Evolutionary conservation across 64 coral and sea anemone genomes (phyloP).

Genomic region (Stichodactyla mertensii): DNA sequence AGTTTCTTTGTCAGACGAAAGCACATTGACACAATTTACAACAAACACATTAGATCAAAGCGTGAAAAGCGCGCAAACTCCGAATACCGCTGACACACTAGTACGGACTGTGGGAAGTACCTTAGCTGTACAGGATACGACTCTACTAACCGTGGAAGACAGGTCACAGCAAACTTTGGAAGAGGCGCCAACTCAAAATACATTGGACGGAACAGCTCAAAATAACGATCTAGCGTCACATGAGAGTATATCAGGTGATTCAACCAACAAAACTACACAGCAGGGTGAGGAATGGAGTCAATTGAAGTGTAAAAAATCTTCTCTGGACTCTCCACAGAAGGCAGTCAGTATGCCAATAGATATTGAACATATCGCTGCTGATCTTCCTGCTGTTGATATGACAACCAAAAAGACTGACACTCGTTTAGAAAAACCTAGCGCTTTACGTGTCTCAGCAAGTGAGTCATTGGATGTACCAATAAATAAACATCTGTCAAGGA

Average conservation of each 20-base stretch:
- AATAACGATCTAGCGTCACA: no score
- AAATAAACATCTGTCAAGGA: not conserved
- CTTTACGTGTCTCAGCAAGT: not conserved
- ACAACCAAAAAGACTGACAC: not conserved
- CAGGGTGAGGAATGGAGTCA: not conserved
- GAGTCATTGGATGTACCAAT: not conserved
- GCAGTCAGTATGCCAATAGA: not conserved
- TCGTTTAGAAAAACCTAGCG: not conserved
- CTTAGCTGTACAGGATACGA: not conserved
- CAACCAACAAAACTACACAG: not conserved
- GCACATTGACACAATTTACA: not conserved
- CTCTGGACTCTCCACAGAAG: not conserved
- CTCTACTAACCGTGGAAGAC: not conserved
- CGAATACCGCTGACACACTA: not conserved
- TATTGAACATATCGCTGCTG: not conserved
- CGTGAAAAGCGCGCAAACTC: not conserved
- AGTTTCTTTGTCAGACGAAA: not conserved
- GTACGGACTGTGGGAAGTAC: not conserved
- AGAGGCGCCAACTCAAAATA: no score
- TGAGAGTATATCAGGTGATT: not conserved
- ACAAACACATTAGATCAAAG: not conserved
- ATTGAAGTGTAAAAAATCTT: not conserved
- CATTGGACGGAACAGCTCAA: no score
- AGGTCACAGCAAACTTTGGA: no score
- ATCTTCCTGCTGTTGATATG: not conserved